Percentiles rank a stretch among this genome's conserved stretches.
These are phyloP conservation scores for Uria aalge DNA, from an alignment of 2,113 vertebrate species.

Conservation along the genomic window DNA sequence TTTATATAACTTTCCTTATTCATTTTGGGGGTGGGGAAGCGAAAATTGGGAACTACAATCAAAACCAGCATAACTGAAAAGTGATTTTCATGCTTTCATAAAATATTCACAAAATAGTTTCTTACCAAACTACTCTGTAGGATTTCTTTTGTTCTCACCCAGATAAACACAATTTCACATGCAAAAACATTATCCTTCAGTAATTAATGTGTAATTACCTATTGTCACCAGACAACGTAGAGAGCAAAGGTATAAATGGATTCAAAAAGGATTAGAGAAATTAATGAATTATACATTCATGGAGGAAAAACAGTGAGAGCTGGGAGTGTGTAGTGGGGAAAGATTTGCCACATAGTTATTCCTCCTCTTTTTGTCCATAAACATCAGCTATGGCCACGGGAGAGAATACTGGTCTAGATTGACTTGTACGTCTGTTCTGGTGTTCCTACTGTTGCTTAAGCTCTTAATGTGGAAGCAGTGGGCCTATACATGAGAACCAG, in stretches of 20 bases:
- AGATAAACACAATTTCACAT: not conserved
- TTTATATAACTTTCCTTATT: slow-evolving; percentile 6
- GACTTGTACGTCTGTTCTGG: not conserved
- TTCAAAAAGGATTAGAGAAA: not conserved
- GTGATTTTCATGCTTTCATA: not conserved
- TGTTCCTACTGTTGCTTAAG: not conserved
- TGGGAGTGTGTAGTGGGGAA: not conserved
- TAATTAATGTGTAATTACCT: not conserved
- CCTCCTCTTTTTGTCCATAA: not conserved
- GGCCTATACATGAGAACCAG: not conserved
- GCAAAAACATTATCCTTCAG: not conserved
- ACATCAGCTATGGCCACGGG: not conserved
- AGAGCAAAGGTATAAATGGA: not conserved
- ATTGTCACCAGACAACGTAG: not conserved
- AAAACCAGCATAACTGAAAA: not conserved
- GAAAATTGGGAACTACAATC: not conserved
- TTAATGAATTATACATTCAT: not conserved
- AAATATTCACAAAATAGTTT: not conserved
- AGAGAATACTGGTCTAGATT: not conserved
- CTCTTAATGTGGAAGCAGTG: not conserved
- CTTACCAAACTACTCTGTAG: not conserved
- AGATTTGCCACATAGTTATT: not conserved
- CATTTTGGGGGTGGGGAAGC: not conserved
- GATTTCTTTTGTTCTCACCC: not conserved
- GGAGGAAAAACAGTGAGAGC: not conserved